Evolutionary conservation across 2,113 vertebrate genomes (phyloP).

Genomic region (Gopherus flavomarginatus): DNA sequence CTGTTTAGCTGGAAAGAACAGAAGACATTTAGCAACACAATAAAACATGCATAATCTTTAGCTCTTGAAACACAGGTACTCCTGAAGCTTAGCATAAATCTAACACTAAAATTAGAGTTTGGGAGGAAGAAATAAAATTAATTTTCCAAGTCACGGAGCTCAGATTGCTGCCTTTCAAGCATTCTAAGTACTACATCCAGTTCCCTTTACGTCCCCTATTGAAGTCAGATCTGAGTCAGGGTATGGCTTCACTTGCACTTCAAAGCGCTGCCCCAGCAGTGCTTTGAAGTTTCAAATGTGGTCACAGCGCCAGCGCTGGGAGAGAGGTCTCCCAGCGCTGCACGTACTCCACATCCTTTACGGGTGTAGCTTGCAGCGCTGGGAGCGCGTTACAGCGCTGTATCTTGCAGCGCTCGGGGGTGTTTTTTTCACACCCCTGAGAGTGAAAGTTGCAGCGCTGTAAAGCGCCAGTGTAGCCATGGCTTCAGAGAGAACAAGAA

Average conservation of each 20-base stretch:
- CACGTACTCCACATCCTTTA: too few relatives aligned
- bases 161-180: background rate
- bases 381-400: too few relatives aligned
- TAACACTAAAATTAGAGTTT: background rate
- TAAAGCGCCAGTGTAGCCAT: too few relatives aligned
- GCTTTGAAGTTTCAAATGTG: too few relatives aligned
- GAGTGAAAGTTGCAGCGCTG: too few relatives aligned
- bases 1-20: constrained; percentile 75
- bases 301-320: too few relatives aligned
- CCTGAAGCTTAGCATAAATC: background rate
- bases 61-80: constrained; percentile 9
- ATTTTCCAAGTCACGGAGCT: background rate
- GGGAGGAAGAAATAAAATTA: background rate
- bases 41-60: background rate
- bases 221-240: background rate
- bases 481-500: background rate
- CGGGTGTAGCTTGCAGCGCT: too few relatives aligned
- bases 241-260: too few relatives aligned
- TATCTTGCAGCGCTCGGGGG: too few relatives aligned
- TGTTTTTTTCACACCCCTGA: too few relatives aligned
- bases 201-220: background rate
- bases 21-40: constrained; percentile 11
- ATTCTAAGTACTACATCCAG: background rate
- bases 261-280: too few relatives aligned
- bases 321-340: too few relatives aligned